These are phyloP conservation scores for Sepioteuthis lessoniana DNA, from an alignment of 2,888 invertebrate species.

Conservation along the genomic window DNA sequence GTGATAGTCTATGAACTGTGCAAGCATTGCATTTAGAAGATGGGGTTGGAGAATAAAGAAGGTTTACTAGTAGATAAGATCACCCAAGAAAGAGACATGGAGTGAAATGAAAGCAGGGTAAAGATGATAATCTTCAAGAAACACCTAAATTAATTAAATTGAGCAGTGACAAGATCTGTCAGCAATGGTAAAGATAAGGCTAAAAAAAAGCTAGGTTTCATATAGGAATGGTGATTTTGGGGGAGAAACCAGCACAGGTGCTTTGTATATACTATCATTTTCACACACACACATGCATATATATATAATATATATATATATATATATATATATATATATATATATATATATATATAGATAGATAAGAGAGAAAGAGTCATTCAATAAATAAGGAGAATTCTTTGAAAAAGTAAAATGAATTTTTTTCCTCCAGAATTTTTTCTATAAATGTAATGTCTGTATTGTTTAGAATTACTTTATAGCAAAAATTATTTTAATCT, in stretches of 20 bases:
- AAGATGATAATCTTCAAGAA: not conserved
- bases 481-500: no score
- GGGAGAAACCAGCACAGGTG: not conserved
- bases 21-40: not conserved
- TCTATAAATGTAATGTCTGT: no score
- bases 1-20: not conserved
- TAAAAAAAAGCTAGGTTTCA: not conserved
- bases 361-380: no score
- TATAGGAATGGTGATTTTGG: not conserved
- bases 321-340: no score
- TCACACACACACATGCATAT: not conserved
- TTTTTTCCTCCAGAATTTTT: no score
- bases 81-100: not conserved
- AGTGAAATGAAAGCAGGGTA: not conserved
- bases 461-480: no score
- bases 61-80: not conserved
- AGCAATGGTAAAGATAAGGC: not conserved
- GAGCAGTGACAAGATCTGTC: not conserved
- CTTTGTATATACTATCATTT: not conserved
- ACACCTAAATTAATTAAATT: slow-evolving; percentile 8
- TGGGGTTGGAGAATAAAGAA: not conserved
- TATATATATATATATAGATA: no score
- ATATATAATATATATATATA: not conserved
- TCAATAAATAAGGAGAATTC: no score
- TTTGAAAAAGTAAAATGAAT: no score